These are phyloP conservation scores for Trachurus trachurus DNA, from an alignment of 2,797 vertebrate genomes.

Conservation along the genomic window DNA sequence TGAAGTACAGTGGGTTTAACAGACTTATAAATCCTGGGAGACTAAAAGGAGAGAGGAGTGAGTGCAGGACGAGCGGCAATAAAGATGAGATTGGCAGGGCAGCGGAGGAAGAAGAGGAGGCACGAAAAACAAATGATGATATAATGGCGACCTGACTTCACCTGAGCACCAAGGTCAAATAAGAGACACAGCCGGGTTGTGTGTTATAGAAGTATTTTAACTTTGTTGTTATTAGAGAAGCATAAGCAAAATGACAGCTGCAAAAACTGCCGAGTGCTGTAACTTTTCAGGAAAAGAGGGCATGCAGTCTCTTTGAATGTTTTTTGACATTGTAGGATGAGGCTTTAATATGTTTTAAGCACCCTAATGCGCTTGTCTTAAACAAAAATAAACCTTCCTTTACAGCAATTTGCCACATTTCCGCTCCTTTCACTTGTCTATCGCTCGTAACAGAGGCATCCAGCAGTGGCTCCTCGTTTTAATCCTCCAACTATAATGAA, in stretches of 20 bases:
- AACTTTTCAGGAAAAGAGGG: not conserved
- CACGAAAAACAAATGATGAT: slow-evolving; percentile 12
- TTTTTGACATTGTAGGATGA: not conserved
- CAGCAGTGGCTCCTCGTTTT: slow-evolving; percentile 31
- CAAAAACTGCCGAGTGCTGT: not conserved
- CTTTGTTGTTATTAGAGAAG: not conserved
- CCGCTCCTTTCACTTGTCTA: slow-evolving; percentile 15
- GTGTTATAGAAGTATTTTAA: not conserved
- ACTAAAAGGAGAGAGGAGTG: slow-evolving; percentile 23
- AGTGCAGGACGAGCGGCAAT: slow-evolving; percentile 7
- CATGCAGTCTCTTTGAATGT: not conserved
- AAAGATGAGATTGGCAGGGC: slow-evolving; percentile 22
- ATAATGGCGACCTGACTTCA: slow-evolving; percentile 10
- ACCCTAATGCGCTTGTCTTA: slow-evolving; percentile 8
- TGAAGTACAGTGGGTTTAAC: slow-evolving; percentile 31
- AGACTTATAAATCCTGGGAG: slow-evolving; percentile 50
- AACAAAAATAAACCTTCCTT: slow-evolving; percentile 7
- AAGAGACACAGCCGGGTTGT: not conserved
- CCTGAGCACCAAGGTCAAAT: not conserved
- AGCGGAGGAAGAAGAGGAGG: slow-evolving; percentile 7
- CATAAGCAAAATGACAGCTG: not conserved
- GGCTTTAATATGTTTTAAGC: slow-evolving; percentile 17
- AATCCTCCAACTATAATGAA: slow-evolving; percentile 50
- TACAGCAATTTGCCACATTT: not conserved
- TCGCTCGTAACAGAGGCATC: slow-evolving; percentile 29